These are phyloP conservation scores for Ethmia dodecea DNA, from an alignment of 2,888 invertebrate species.

Conservation along the genomic window DNA sequence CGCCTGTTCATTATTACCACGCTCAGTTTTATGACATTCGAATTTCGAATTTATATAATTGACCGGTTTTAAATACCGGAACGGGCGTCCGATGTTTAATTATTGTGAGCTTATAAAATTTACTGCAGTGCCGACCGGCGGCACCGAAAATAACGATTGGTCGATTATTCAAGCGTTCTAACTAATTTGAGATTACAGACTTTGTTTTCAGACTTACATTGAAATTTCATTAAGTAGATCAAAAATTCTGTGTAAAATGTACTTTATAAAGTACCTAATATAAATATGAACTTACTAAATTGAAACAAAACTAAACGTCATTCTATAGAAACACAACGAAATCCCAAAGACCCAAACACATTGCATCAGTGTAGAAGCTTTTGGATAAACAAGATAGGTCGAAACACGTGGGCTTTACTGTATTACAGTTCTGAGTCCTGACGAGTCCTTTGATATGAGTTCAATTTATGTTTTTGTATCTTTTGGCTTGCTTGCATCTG, in stretches of 20 bases:
- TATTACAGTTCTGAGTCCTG: constrained; percentile 32
- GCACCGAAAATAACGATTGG: too few species aligned
- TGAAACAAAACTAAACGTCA: constrained; percentile 19
- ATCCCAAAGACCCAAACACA: constrained; percentile 24
- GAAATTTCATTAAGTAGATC: not conserved
- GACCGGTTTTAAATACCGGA: constrained; percentile 55
- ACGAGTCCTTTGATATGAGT: constrained; percentile 60
- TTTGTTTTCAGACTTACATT: too few species aligned
- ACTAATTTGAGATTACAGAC: too few species aligned
- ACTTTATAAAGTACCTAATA: not conserved
- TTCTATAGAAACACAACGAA: constrained; percentile 20
- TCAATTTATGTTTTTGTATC: constrained; percentile 55
- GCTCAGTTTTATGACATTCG: constrained; percentile 65
- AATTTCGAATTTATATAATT: constrained; percentile 62
- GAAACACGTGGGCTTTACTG: constrained; percentile 33
- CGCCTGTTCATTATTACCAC: constrained; percentile 67
- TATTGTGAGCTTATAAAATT: constrained; percentile 34
- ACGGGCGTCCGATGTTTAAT: constrained; percentile 38
- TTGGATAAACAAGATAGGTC: constrained; percentile 42
- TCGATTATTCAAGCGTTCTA: too few species aligned
- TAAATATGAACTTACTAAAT: constrained; percentile 14
- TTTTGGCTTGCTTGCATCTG: too few species aligned
- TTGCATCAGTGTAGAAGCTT: constrained; percentile 37
- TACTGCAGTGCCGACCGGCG: constrained; percentile 19
- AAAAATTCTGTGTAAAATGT: too few species aligned